phyloP scores from a whole-genome alignment of 2,888 invertebrate genomes.

The Lottia scabra region DNA sequence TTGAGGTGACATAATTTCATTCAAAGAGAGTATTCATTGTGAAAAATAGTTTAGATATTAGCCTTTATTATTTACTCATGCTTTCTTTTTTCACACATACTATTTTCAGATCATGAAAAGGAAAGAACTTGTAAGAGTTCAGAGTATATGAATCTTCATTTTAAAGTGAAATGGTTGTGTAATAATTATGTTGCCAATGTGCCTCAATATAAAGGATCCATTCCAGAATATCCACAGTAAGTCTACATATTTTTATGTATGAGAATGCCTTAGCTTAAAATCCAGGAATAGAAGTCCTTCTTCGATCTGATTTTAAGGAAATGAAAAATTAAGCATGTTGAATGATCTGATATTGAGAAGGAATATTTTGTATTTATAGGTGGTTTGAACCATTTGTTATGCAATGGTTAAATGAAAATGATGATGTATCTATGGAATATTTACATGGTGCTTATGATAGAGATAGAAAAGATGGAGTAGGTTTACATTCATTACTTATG shows the following conservation, averaged over 20 bases:
- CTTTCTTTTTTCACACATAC: no score
- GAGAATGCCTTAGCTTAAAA: no score
- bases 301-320: no score
- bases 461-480: constrained; percentile 74
- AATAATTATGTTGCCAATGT: constrained; percentile 98
- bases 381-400: constrained; percentile 99
- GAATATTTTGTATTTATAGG: constrained; percentile 59
- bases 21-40: no score
- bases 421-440: constrained; percentile 98
- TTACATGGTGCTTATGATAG: constrained; percentile 98
- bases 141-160: constrained; percentile 99
- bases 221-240: constrained; percentile 96
- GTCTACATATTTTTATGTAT: no score
- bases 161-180: constrained; percentile 99
- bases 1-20: no score
- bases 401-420: constrained; percentile 99
- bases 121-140: constrained; percentile 95
- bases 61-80: background rate
- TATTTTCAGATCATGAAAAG: constrained; percentile 75
- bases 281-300: no score
- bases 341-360: no score
- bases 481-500: constrained; percentile 14
- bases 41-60: no score
- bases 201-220: constrained; percentile 94
- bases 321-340: no score